phyloP scores from a whole-genome alignment of 2,797 vertebrate species.

The Mycteria americana region DNA sequence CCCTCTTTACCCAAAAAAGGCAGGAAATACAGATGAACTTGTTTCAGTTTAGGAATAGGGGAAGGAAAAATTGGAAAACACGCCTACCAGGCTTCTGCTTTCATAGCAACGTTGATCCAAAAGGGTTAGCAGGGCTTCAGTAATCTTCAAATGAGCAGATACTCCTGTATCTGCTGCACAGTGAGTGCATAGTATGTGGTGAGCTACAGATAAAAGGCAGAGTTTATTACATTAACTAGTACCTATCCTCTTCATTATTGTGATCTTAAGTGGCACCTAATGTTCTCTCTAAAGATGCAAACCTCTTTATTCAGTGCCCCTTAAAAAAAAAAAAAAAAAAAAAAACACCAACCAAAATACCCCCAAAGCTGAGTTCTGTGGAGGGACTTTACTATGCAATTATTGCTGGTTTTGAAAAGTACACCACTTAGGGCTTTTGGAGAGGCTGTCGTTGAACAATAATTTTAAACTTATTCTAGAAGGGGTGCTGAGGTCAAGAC shows the following conservation, averaged over 20 bases:
- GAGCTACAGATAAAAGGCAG: not conserved
- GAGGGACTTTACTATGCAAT: not conserved
- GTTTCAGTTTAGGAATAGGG: not conserved
- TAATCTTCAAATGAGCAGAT: not conserved
- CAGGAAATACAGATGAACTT: not conserved
- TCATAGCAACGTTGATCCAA: not conserved
- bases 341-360: too few species aligned
- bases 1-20: not conserved
- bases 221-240: not conserved
- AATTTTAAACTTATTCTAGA: not conserved
- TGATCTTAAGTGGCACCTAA: not conserved
- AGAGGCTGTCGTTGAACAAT: not conserved
- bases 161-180: not conserved
- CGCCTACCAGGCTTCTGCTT: not conserved
- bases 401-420: slow-evolving; percentile 2
- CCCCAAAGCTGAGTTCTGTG: not conserved
- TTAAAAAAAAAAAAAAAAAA: not conserved
- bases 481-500: not conserved
- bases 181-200: not conserved
- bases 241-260: not conserved
- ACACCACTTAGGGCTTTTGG: not conserved
- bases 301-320: not conserved
- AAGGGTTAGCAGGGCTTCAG: not conserved
- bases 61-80: not conserved
- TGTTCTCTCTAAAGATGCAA: not conserved